Evolutionary conservation across 37 sponge, comb jelly and placozoan genomes (phyloP).

Genomic region (Lycopodina hypogea): DNA sequence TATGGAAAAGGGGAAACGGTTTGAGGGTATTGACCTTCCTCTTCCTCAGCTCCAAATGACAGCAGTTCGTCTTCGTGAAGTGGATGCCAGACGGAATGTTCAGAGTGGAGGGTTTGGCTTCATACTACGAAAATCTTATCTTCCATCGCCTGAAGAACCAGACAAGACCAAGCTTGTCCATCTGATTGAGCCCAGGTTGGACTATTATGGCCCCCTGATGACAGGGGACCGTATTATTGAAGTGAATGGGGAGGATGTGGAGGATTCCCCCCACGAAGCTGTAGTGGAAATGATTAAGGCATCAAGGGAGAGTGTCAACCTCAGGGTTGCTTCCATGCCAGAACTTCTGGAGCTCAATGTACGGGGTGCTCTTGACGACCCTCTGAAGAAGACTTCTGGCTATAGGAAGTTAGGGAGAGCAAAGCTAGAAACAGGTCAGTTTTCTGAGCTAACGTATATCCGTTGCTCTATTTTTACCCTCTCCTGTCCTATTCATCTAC

Average conservation of each 20-base stretch:
- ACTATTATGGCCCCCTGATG: conserved; percentile 71
- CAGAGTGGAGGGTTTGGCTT: conserved; percentile 78
- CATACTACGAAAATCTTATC: conserved; percentile 68
- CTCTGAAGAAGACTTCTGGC: not conserved
- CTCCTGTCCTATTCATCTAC: conserved; percentile 3
- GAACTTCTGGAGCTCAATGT: conserved; percentile 80
- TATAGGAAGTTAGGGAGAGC: conserved; percentile 33
- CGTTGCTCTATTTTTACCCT: not conserved
- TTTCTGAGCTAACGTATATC: not conserved
- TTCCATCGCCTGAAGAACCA: conserved; percentile 68
- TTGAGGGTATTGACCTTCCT: conserved; percentile 37
- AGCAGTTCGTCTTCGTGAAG: conserved; percentile 34
- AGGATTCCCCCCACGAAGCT: conserved; percentile 67
- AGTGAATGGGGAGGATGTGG: conserved; percentile 87
- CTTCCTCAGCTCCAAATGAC: conserved; percentile 64
- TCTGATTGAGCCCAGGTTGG: conserved; percentile 64
- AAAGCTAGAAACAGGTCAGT: conserved; percentile 29
- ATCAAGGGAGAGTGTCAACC: conserved; percentile 53
- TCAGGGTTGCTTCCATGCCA: conserved; percentile 76
- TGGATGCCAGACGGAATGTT: conserved; percentile 42
- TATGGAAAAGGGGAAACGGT: conserved; percentile 22
- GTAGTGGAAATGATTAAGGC: conserved; percentile 89
- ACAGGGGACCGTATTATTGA: conserved; percentile 87
- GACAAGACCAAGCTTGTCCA: conserved; percentile 63
- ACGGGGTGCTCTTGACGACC: conserved; percentile 65